Base-by-base conservation (phyloP, 2,797 vertebrate species). In the Pseudomugil tenellus region DNA sequence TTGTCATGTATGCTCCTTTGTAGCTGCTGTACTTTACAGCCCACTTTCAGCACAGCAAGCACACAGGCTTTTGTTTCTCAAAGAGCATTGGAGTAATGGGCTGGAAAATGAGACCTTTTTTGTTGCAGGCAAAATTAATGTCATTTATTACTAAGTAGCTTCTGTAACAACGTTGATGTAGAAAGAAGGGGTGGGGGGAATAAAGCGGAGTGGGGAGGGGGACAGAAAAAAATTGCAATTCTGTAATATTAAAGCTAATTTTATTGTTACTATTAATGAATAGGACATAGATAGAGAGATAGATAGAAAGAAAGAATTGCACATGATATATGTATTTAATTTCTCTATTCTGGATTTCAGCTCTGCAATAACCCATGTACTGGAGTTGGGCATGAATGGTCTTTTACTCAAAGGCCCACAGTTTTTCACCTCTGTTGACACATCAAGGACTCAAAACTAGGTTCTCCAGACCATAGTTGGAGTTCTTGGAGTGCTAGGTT, bases 41-140 rank as follows among this genome's bases (percentile, higher is more conserved):
- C 80, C 64, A 66, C 77, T 84, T 84, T 64, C 75, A 77, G 29
- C 34, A 43, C 80, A 69, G 72, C 65, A 43, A 76, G 80, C 76
- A 63, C 66, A 54, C 56, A 67, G 62, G 66, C 74, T 87, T n/a
- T 87, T 84, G 84, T 86, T 89, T 88, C 84, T 87, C 69, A 67
- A 19, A 6, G 65, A 85, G 73, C 68, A 39, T 34, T 70, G 81
- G 76, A 77, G 86, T 91, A 93, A 92, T 92, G 91, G 87, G 53
- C 85, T 91, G 89, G 91, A 92, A 93, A 93, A 93, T 89, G 63
- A 88, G 87, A 56, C 78, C 72, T 76, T 82, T 83, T 86, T 83
- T 81, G 70, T 86, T 67, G 59, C 67, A 70, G 76, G 67, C 21
- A 32, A 85, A 89, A 92, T 92, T 91, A 90, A 82, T 57, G 77